Percentiles rank a stretch among this genome's conserved stretches.
phyloP scores from a whole-genome alignment of 2,797 vertebrate genomes.

The Mallotus villosus region DNA sequence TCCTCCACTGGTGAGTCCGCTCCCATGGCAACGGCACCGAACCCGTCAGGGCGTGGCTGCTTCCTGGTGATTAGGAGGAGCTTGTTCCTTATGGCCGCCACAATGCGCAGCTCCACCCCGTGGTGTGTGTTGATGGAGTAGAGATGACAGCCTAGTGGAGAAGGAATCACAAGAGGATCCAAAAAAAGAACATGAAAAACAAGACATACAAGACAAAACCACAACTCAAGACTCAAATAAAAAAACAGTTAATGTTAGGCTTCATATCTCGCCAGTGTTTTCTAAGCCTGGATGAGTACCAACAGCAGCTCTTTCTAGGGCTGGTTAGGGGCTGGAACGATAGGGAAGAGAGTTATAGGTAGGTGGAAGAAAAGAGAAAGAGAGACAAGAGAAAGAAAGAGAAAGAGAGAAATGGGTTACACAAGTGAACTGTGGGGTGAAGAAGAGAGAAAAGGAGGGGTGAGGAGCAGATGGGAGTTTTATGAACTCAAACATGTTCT shows the following conservation, averaged over 20 bases:
- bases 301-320: too few relatives aligned
- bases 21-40: constrained; percentile 58
- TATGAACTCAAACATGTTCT: too few relatives aligned
- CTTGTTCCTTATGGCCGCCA: constrained; percentile 95
- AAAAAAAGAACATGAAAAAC: neutral
- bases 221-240: too few relatives aligned
- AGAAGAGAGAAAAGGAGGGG: neutral
- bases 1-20: constrained; percentile 90
- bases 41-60: constrained; percentile 67
- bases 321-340: neutral
- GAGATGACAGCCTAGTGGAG: constrained; percentile 87
- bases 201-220: too few relatives aligned
- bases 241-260: too few relatives aligned
- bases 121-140: constrained; percentile 98
- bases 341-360: neutral
- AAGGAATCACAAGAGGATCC: neutral
- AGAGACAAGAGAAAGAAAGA: neutral
- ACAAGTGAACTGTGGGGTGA: too few relatives aligned
- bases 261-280: neutral
- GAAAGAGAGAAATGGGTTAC: neutral
- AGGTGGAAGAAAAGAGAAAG: neutral
- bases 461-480: too few relatives aligned
- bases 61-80: constrained; percentile 95
- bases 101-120: constrained; percentile 86
- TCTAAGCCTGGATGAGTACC: too few relatives aligned